Conservation (phyloP, 1,140 invertebrate genomes). For the Drosophila mayri region DNA sequence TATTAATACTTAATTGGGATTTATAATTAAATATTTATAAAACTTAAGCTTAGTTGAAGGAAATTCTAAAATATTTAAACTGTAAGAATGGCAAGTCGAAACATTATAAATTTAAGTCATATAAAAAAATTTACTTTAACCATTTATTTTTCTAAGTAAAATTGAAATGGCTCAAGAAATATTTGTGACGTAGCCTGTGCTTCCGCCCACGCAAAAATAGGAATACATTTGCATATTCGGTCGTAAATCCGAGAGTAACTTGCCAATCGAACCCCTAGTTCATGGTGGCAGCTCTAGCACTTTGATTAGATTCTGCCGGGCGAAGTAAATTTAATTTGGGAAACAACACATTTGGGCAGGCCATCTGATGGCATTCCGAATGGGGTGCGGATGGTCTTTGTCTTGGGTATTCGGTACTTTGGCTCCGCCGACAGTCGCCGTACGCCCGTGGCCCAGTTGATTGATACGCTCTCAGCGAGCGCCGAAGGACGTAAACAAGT, state of each 20-base stretch:
- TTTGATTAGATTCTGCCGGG: conserved; percentile 42
- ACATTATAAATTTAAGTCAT: background rate
- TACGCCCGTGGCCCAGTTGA: conserved; percentile 58
- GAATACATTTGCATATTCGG: conserved; percentile 30
- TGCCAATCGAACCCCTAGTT: conserved; percentile 25
- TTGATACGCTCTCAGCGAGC: conserved; percentile 54
- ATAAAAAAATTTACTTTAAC: background rate
- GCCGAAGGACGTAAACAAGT: conserved; percentile 55
- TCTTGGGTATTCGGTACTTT: background rate
- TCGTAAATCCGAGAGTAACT: conserved; percentile 31
- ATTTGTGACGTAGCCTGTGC: background rate
- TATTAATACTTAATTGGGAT: background rate
- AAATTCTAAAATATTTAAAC: background rate
- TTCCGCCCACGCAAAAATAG: background rate
- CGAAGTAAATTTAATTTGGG: conserved; percentile 33
- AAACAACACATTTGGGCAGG: conserved; percentile 36
- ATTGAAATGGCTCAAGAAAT: background rate
- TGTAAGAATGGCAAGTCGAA: background rate
- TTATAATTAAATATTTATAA: background rate
- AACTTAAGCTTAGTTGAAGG: no score
- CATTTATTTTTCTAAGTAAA: background rate
- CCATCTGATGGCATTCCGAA: conserved; percentile 10
- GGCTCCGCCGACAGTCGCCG: conserved; percentile 6
- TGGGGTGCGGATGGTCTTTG: conserved; percentile 11
- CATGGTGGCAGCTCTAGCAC: conserved; percentile 8